Conservation (phyloP, 2,113 vertebrate species). For the Elephas maximus region DNA sequence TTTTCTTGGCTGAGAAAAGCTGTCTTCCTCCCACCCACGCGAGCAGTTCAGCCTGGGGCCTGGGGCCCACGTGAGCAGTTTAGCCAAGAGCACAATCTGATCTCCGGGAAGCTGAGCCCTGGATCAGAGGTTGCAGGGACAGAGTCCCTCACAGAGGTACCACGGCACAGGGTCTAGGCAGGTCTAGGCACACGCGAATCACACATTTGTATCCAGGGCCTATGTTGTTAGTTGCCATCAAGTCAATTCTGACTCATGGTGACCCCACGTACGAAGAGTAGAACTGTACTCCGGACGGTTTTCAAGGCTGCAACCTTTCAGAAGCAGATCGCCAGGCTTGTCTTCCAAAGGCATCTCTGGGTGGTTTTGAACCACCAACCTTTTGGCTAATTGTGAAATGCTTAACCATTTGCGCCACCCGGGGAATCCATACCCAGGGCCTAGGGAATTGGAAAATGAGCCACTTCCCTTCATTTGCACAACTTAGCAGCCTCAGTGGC, state of each 20-base stretch:
- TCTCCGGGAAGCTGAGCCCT: conserved; percentile 67
- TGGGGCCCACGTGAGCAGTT: conserved; percentile 63
- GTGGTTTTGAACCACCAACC: neutral
- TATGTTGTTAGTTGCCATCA: neutral
- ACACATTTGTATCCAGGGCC: neutral
- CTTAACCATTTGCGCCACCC: too few species aligned
- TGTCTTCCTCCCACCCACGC: conserved; percentile 42
- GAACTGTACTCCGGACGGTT: neutral
- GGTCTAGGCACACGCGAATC: neutral
- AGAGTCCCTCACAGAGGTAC: neutral
- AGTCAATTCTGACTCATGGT: neutral
- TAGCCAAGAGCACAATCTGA: conserved; percentile 47
- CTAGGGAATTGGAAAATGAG: neutral
- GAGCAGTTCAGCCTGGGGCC: conserved; percentile 66
- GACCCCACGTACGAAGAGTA: neutral
- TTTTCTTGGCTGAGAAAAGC: conserved; percentile 55
- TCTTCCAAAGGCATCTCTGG: neutral
- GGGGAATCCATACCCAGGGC: neutral
- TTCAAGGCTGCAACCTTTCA: neutral
- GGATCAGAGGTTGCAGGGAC: neutral
- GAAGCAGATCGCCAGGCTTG: neutral
- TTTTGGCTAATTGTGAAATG: neutral
- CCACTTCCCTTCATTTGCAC: neutral
- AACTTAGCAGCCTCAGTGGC: neutral
- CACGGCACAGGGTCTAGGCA: neutral